Evolutionary conservation across 2,888 invertebrate species (phyloP), one percentile per base, ranked within the genome.

Genomic region (Lomographa bimaculata): DNA sequence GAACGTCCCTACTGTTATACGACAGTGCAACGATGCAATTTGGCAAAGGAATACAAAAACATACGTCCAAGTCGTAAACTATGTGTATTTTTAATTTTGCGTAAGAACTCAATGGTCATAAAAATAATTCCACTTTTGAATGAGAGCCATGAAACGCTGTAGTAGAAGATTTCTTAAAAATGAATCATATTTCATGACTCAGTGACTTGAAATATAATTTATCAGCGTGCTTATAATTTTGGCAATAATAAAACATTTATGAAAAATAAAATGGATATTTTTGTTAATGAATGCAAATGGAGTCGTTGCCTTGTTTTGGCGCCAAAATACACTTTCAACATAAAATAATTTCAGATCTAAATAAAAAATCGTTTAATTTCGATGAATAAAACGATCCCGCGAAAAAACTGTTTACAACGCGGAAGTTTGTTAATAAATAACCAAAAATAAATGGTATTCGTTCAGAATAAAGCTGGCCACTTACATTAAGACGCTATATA

Each of bases 51-150:
- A 34, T 19, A 28, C 28, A 28, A 28, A 40, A 28, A 40, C 34
- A 34, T 24, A 19, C 33, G 12, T 29, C 40, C 40, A 34, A 34
- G 28, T 40, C 40, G 24, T 40, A 40, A 40, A 40, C 40, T 21
- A 12, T 5, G 27, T 20, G 12, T 28, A 19, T 34, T 28, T 40
- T 34, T 40, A 34, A 29, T 40, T 33, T 40, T 33, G 20, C 26
- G 32, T 39, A 29, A 23, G 19, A 33, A 29, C 28, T 28, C 24
- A 34, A 34, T 34, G 24, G 40, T 24, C 23, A 33, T 40, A 34
- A 28, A 29, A 29, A 29, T 34, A 28, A 40, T 34, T 28, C 23
- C 3, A 23, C 3, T 40, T 24, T 40, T 40, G 40, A 40, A 40
- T 40, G 40, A 18, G 19, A 18, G 33, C 33, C 33, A 34, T 34